Conservation (phyloP, 2,113 vertebrate genomes). For the Antidorcas marsupialis region DNA sequence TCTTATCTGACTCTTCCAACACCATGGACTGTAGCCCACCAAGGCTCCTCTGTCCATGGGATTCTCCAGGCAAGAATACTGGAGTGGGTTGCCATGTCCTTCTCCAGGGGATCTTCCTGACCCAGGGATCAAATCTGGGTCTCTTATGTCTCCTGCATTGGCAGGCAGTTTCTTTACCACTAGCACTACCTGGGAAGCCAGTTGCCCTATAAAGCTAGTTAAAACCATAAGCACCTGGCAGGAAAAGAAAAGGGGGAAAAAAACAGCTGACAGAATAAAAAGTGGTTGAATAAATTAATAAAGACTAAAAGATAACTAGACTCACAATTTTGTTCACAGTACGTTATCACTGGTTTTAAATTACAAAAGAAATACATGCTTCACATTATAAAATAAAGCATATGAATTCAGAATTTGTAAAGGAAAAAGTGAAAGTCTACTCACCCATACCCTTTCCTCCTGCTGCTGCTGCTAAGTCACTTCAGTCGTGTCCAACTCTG, state of each 20-base stretch:
- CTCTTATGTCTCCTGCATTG: not conserved
- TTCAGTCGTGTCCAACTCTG: too few relatives aligned
- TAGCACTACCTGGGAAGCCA: not conserved
- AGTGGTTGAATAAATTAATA: not conserved
- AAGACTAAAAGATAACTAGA: not conserved
- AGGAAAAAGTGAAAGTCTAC: not conserved
- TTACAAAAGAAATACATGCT: not conserved
- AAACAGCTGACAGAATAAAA: not conserved
- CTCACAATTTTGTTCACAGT: not conserved
- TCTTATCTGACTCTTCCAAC: not conserved
- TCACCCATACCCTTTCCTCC: not conserved
- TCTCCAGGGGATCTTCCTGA: not conserved
- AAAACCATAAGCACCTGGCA: not conserved
- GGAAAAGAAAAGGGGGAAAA: not conserved
- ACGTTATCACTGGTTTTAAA: not conserved
- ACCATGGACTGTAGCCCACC: not conserved
- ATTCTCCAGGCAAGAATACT: not conserved
- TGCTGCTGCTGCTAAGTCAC: too few relatives aligned
- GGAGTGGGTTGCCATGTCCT: not conserved
- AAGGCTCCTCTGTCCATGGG: not conserved
- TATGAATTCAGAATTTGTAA: not conserved
- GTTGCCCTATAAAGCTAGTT: not conserved
- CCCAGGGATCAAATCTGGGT: not conserved
- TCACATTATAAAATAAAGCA: not conserved
- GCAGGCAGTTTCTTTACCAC: not conserved